These are phyloP conservation scores for Tenrec ecaudatus DNA, from an alignment of 2,113 vertebrate genomes.

Conservation along the genomic window DNA sequence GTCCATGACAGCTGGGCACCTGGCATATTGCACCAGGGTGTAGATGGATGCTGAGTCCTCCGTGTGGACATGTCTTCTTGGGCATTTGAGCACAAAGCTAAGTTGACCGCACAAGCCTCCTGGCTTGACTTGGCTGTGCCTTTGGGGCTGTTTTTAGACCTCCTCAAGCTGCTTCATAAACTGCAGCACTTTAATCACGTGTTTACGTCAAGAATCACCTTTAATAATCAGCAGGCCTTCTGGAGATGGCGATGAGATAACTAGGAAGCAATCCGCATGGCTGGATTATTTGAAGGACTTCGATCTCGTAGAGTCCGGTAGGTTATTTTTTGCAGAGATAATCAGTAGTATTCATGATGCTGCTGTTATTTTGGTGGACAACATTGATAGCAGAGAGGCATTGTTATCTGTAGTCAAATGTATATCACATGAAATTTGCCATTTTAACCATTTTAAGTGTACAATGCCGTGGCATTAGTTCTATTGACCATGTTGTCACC, in stretches of 20 bases:
- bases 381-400: background rate
- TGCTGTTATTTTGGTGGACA: background rate
- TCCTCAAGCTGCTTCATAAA: too few species aligned
- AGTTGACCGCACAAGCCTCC: too few species aligned
- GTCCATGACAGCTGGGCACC: background rate
- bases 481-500: background rate
- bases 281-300: background rate
- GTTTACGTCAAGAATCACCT: too few species aligned
- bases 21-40: background rate
- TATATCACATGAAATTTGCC: too few species aligned
- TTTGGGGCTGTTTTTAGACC: too few species aligned
- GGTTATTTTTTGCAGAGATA: background rate
- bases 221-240: too few species aligned
- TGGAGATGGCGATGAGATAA: background rate
- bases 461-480: background rate
- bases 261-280: background rate
- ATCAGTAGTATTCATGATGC: background rate
- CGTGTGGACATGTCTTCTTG: too few species aligned
- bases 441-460: too few species aligned
- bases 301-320: background rate
- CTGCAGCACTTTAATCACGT: too few species aligned
- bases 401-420: background rate
- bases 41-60: background rate
- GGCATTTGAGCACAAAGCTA: too few species aligned
- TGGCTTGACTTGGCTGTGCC: too few species aligned